A percentile compares a stretch with the other conserved stretches of the same genome.
Evolutionary conservation across 2,113 vertebrate genomes (phyloP).

Genomic region (Eurystomus gularis): DNA sequence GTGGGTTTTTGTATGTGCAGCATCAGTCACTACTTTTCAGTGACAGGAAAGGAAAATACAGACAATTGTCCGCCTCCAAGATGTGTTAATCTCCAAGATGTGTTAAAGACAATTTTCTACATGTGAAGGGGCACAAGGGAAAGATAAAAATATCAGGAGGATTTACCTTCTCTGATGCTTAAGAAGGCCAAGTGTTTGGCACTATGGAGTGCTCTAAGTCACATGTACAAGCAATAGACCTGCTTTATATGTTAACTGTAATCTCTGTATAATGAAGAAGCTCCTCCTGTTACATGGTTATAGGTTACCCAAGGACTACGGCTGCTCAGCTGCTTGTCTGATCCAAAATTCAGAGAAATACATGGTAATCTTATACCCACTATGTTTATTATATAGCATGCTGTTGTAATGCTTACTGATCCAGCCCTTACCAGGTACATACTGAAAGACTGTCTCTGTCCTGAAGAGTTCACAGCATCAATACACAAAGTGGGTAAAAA

Average conservation of each 20-base stretch:
- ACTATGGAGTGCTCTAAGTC: background rate
- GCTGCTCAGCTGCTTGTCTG: background rate
- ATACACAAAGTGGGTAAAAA: background rate
- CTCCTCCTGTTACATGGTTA: background rate
- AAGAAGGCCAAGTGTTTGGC: background rate
- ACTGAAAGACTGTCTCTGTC: background rate
- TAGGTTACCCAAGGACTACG: background rate
- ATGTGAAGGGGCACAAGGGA: background rate
- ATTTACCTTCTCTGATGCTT: background rate
- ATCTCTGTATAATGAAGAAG: background rate
- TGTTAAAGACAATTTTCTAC: background rate
- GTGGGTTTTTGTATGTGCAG: background rate
- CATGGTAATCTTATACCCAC: background rate
- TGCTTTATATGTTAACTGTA: rapidly evolving
- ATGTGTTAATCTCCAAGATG: background rate
- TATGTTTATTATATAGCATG: background rate
- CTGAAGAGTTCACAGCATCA: background rate
- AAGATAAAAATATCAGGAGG: background rate
- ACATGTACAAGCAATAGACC: background rate
- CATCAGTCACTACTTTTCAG: background rate
- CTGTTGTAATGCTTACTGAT: background rate
- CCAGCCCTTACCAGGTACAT: background rate
- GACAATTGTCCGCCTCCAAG: background rate
- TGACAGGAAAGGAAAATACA: background rate
- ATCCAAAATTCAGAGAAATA: background rate